A percentile compares a stretch with the other conserved stretches of the same genome.
Conservation (phyloP, 2,797 vertebrate genomes). For the Holocentrus rufus region DNA sequence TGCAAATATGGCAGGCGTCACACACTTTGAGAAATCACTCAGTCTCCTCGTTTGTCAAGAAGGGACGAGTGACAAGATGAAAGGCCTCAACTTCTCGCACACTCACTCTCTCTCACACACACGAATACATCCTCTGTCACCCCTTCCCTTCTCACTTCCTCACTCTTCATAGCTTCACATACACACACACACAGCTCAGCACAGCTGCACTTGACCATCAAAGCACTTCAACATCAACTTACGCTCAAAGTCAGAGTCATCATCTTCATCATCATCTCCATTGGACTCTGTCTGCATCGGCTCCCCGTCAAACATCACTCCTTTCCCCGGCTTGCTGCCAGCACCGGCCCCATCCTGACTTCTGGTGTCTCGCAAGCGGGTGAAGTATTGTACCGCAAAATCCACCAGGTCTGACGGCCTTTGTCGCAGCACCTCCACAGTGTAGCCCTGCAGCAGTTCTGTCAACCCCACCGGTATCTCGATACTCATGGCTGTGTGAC, state of each 20-base stretch:
- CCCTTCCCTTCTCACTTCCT: neutral
- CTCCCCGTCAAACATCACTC: constrained; percentile 90
- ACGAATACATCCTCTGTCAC: neutral
- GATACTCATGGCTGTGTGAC: constrained; percentile 90
- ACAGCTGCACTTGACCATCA: constrained; percentile 13
- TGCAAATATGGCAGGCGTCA: constrained; percentile 20
- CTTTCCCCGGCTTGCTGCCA: constrained; percentile 78
- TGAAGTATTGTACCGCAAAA: constrained; percentile 96
- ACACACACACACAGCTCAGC: constrained; percentile 1
- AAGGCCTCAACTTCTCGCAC: constrained; percentile 17
- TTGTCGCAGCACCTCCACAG: constrained; percentile 95
- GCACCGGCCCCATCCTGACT: constrained; percentile 82
- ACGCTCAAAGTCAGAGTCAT: constrained; percentile 94
- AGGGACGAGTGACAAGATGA: constrained; percentile 3
- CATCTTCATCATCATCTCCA: constrained; percentile 88
- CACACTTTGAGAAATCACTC: constrained; percentile 9
- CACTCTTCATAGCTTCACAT: neutral
- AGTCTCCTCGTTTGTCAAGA: neutral
- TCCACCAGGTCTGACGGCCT: constrained; percentile 93
- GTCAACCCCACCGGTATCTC: constrained; percentile 96
- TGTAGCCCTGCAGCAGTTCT: constrained; percentile 97
- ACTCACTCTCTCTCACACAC: neutral
- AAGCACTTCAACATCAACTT: constrained; percentile 64
- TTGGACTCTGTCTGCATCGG: constrained; percentile 92
- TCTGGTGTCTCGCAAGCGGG: constrained; percentile 87